Percentiles rank a stretch among this genome's conserved stretches.
phyloP scores from a whole-genome alignment of 2,113 vertebrate genomes.

The Motacilla tschutschensis region DNA sequence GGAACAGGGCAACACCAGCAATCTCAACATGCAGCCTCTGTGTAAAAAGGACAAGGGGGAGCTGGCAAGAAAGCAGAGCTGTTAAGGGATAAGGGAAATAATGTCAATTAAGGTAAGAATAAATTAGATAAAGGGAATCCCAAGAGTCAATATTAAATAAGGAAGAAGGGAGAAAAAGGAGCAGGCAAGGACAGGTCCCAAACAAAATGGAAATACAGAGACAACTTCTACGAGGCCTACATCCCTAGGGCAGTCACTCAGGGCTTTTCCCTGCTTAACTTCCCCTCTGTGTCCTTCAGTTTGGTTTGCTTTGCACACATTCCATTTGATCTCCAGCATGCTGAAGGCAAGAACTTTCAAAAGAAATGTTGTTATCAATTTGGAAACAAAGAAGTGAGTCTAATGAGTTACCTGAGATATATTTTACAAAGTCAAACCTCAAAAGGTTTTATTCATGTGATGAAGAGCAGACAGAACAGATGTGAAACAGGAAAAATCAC shows the following conservation, averaged over 20 bases:
- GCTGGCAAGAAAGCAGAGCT: neutral
- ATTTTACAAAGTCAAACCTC: slow-evolving; percentile 51
- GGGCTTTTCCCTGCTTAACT: neutral
- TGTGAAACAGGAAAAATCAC: neutral
- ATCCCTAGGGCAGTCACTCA: neutral
- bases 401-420: slow-evolving; percentile 33
- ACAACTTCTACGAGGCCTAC: neutral
- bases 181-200: neutral
- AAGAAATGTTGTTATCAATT: slow-evolving; percentile 7
- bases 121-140: neutral
- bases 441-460: slow-evolving; percentile 43
- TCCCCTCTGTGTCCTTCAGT: slow-evolving; percentile 5
- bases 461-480: slow-evolving; percentile 36
- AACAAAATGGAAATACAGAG: neutral
- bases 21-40: neutral
- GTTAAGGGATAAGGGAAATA: neutral
- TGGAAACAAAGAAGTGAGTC: slow-evolving; percentile 20
- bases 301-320: neutral
- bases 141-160: neutral
- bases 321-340: slow-evolving; percentile 22
- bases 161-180: neutral
- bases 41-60: neutral
- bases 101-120: neutral
- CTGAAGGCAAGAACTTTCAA: slow-evolving; percentile 1
- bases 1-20: neutral